Base-by-base conservation (phyloP, 1,140 invertebrate genomes). In the Dinothrombium tinctorium region DNA sequence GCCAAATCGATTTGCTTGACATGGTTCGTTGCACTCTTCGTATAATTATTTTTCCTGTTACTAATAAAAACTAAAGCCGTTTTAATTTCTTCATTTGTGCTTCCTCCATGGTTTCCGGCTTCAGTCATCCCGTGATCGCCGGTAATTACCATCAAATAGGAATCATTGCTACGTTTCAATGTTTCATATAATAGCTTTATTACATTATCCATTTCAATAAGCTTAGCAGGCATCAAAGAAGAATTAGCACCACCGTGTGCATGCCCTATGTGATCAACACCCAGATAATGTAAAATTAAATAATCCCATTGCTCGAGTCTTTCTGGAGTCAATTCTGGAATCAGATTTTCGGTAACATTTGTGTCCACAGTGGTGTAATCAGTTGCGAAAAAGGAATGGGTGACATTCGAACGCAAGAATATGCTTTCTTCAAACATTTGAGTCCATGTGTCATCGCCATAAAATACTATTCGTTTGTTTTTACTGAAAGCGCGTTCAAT, bases 221-320 rank as follows among this genome's bases (percentile, higher is more conserved):
- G 62, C 65, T 98, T 98, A 0, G 66, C 61, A 33, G 62, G 57
- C 8, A 96, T 69, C 40, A 81, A 69, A 4, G 69, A 53, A 56
- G 76, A 81, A 21, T 62, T 63, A 3, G 86, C 84, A 52, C 74
- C 69, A n/a, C n/a, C n/a, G 29, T 37, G 26, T 12, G 83, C 60
- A 63, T 98, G 90, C 3, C 92, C 92, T 53, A 98, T 94, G 57
- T 98, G 92, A 63, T 98, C 92, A 20, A 98, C 61, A 14, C 90
- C 90, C 33, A 96, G 61, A 57, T 95, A 98, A 65, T 98, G 90
- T 2, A 96, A 63, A 41, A 96, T 75, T 60, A 95, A 69, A 37
- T 92, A 59, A 53, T 84, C 73, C 78, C 89, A 96, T 48, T 82
- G 73, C 1, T 52, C 53, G 22, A 58, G 60, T 12, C 62, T 51